These are phyloP conservation scores for Bufo bufo DNA, from an alignment of 2,113 vertebrate species.

Conservation along the genomic window DNA sequence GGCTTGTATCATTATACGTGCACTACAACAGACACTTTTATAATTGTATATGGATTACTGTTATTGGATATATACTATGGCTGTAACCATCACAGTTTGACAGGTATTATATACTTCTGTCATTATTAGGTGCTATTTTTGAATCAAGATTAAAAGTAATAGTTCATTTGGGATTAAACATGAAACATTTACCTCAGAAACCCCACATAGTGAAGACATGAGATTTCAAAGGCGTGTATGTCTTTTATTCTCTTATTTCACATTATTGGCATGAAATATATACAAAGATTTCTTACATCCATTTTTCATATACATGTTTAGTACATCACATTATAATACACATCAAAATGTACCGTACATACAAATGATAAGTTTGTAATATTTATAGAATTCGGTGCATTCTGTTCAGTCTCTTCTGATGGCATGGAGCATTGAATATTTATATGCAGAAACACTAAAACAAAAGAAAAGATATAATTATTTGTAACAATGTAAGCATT, in stretches of 20 bases:
- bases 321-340: not conserved
- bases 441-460: slow-evolving; percentile 39
- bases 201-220: too few species aligned
- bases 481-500: not conserved
- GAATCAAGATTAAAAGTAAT: too few species aligned
- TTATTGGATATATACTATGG: too few species aligned
- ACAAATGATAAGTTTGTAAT: not conserved
- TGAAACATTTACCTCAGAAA: too few species aligned
- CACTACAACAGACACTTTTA: too few species aligned
- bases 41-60: too few species aligned
- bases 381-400: not conserved
- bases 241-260: not conserved
- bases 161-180: too few species aligned
- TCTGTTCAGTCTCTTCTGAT: not conserved
- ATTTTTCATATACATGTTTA: not conserved
- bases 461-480: not conserved
- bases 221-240: too few species aligned
- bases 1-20: too few species aligned
- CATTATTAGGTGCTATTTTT: too few species aligned
- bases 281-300: not conserved
- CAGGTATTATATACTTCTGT: too few species aligned
- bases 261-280: not conserved
- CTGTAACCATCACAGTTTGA: too few species aligned
- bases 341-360: not conserved
- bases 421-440: not conserved